These are phyloP conservation scores for Camponotus vicinus DNA, from an alignment of 1,140 invertebrate genomes.

Conservation along the genomic window DNA sequence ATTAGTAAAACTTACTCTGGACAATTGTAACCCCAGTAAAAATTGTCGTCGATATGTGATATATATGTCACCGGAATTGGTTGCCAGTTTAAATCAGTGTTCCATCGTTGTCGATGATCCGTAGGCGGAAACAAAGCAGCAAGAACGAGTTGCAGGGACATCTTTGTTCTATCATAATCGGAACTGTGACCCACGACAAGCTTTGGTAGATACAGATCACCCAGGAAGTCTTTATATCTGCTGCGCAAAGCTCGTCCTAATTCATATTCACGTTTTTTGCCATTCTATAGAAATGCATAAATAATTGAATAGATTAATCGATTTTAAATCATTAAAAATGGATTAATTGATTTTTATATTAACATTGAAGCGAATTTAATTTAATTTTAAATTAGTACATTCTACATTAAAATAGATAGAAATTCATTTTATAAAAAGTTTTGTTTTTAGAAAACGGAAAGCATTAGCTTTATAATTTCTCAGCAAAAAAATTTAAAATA, in stretches of 20 bases:
- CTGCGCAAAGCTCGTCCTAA: conserved; percentile 82
- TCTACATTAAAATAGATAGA: not conserved
- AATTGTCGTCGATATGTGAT: conserved; percentile 83
- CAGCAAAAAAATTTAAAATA: not conserved
- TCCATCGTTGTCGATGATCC: conserved; percentile 83
- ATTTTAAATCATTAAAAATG: not conserved
- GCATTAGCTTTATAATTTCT: too few relatives aligned
- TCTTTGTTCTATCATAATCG: conserved; percentile 87
- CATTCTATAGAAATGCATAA: conserved; percentile 78
- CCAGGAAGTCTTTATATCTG: conserved; percentile 83
- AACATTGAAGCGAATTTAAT: not conserved
- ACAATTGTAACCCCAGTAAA: conserved; percentile 63
- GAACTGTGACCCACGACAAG: conserved; percentile 83
- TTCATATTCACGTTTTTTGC: conserved; percentile 84
- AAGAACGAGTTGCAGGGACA: conserved; percentile 86
- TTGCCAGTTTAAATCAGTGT: conserved; percentile 86
- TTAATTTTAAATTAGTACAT: not conserved
- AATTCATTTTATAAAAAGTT: too few relatives aligned
- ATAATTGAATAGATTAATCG: not conserved
- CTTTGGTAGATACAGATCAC: conserved; percentile 82
- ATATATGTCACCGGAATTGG: conserved; percentile 86
- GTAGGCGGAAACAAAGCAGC: conserved; percentile 86
- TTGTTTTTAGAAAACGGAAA: too few relatives aligned
- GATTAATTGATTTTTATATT: not conserved
- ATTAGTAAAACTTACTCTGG: conserved; percentile 80